phyloP scores from a whole-genome alignment of 2,113 vertebrate species.

The Suricata suricatta region DNA sequence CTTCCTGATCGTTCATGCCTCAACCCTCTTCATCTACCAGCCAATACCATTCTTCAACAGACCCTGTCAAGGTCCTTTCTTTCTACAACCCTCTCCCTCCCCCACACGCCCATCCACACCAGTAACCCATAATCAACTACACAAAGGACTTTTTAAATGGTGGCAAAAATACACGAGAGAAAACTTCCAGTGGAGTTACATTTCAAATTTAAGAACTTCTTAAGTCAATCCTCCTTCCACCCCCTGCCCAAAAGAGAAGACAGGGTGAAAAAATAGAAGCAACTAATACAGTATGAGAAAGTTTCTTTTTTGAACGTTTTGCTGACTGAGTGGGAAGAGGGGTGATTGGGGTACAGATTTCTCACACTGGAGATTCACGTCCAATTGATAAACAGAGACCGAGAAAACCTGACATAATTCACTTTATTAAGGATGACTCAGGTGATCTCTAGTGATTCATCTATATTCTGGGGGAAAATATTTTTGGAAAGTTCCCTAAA shows the following conservation, averaged over 20 bases:
- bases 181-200: background rate
- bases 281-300: background rate
- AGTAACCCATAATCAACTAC: background rate
- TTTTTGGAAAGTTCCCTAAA: conserved; percentile 40
- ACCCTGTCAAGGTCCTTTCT: background rate
- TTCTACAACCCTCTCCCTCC: background rate
- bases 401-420: background rate
- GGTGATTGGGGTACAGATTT: background rate
- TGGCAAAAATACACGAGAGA: background rate
- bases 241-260: background rate
- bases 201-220: background rate
- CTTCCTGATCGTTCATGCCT: background rate
- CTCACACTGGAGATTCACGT: background rate
- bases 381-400: background rate
- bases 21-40: background rate
- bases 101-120: rapidly evolving
- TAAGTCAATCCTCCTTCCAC: background rate
- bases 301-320: background rate
- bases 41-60: background rate
- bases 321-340: background rate
- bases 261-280: background rate
- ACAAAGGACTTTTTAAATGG: background rate
- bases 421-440: background rate
- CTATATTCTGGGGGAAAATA: background rate
- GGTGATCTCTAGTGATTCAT: conserved; percentile 37